Base-by-base conservation (phyloP, 2,797 vertebrate species). In the Alfaro cultratus region DNA sequence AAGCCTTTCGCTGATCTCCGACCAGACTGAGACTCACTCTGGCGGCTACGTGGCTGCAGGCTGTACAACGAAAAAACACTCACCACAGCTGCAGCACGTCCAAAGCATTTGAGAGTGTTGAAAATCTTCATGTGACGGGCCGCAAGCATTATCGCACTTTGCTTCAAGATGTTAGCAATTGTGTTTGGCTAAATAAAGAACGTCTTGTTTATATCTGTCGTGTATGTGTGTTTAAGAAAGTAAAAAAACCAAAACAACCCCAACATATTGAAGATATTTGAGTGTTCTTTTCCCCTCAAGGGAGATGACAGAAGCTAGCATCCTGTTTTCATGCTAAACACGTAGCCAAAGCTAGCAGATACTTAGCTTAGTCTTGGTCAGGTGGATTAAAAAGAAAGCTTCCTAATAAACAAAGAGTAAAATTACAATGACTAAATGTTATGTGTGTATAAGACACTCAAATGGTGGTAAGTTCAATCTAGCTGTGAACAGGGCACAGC, bases 1-100 rank as follows among this genome's bases (percentile, higher is more conserved):
- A 94, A 81, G 79, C 82, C 47, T 95, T 96, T 83, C 78, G 94
- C 84, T 97, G 91, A 96, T 79, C 83, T 74, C 73, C 74, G 73
- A 41, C 55, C 82, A 77, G 80, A 80, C 78, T 11, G 47, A 73
- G 47, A 73, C 73, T 79, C 34, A 75, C 31, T 43, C 10, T 8
- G 16, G 21, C 1, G 57, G 23, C 57, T 39, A 60, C 49, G 81
- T 26, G 71, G 67, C 74, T 81, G n/a, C 41, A 36, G 67, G 74
- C 29, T 68, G 43, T 41, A 8, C 76, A 77, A 86, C 9, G 10
- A 29, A 74, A 53, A 78, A 76, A 51, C 76, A 43, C 49, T 47
- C n/a, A 7, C 49, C 47, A 64, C 67, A 72, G 55, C 83, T 47
- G 74, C 41, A 53, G n/a, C 15, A 34, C 7, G 78, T 82, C 73